Evolutionary conservation across 1,140 invertebrate genomes (phyloP).

Genomic region (Calosoma granatense): DNA sequence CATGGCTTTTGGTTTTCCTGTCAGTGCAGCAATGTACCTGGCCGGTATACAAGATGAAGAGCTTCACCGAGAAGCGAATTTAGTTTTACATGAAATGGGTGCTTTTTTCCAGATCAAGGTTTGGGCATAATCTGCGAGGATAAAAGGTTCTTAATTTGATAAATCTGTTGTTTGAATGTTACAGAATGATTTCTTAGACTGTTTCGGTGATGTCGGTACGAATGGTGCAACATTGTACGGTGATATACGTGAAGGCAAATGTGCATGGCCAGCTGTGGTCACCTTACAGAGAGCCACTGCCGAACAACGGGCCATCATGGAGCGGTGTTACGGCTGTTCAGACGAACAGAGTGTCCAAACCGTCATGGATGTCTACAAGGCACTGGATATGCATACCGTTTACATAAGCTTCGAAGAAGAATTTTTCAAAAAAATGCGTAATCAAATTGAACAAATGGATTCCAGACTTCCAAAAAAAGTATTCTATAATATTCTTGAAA

Average conservation of each 20-base stretch:
- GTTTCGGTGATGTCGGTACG: constrained; percentile 73
- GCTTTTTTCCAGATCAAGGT: constrained; percentile 92
- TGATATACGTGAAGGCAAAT: constrained; percentile 93
- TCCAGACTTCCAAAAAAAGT: constrained; percentile 67
- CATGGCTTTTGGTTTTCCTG: constrained; percentile 89
- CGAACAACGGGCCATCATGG: constrained; percentile 63
- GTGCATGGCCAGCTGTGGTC: constrained; percentile 87
- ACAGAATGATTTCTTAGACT: constrained; percentile 92
- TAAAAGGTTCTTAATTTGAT: too few relatives aligned
- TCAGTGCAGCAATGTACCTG: constrained; percentile 80
- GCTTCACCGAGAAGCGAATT: constrained; percentile 73
- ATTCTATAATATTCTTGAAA: constrained; percentile 73
- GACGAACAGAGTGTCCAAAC: constrained; percentile 56
- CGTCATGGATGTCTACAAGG: constrained; percentile 72
- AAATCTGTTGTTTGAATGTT: too few relatives aligned
- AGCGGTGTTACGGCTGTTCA: constrained; percentile 67
- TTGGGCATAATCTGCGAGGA: too few relatives aligned
- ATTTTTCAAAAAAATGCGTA: constrained; percentile 68
- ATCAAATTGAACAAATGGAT: constrained; percentile 77
- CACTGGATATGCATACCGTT: constrained; percentile 63
- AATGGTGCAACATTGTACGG: constrained; percentile 84
- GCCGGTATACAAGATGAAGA: constrained; percentile 70
- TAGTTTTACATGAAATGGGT: constrained; percentile 87
- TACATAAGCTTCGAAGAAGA: constrained; percentile 81
- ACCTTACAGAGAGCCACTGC: constrained; percentile 70